These are phyloP conservation scores for Macheiramphus alcinus DNA, from an alignment of 2,113 vertebrate species.

Conservation along the genomic window DNA sequence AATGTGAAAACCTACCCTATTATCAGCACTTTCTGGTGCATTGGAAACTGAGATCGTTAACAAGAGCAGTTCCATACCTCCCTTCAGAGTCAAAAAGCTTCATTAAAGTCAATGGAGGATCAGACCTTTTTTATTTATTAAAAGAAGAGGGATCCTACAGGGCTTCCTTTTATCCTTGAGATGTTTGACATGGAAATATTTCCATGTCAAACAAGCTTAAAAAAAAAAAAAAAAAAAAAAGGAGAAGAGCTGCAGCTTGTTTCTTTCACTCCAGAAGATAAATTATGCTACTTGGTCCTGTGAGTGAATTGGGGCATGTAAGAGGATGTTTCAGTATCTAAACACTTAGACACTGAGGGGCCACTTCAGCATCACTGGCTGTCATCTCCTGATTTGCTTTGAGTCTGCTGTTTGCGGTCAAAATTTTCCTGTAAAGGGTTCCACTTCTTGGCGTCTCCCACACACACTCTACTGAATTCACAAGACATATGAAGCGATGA, in stretches of 20 bases:
- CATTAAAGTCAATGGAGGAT: neutral
- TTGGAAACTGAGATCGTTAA: neutral
- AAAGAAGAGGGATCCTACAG: neutral
- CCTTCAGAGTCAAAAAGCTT: neutral
- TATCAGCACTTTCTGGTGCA: neutral
- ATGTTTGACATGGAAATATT: constrained; percentile 15
- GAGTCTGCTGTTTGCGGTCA: neutral
- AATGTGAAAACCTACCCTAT: neutral
- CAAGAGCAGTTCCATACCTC: neutral
- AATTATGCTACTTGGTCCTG: constrained; percentile 59
- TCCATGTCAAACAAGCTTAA: neutral
- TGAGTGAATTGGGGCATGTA: constrained; percentile 53
- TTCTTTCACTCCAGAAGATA: constrained; percentile 62
- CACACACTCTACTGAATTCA: neutral
- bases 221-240: neutral
- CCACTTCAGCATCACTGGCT: neutral
- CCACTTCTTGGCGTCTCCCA: neutral
- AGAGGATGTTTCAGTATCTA: constrained; percentile 33
- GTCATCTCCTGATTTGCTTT: neutral
- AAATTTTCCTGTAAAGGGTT: neutral
- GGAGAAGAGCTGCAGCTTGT: neutral
- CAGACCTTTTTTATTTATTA: neutral
- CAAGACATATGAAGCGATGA: neutral
- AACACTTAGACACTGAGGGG: neutral
- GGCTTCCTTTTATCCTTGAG: neutral